These are phyloP conservation scores for Agriotes lineatus DNA, from an alignment of 2,888 invertebrate species.

Conservation along the genomic window DNA sequence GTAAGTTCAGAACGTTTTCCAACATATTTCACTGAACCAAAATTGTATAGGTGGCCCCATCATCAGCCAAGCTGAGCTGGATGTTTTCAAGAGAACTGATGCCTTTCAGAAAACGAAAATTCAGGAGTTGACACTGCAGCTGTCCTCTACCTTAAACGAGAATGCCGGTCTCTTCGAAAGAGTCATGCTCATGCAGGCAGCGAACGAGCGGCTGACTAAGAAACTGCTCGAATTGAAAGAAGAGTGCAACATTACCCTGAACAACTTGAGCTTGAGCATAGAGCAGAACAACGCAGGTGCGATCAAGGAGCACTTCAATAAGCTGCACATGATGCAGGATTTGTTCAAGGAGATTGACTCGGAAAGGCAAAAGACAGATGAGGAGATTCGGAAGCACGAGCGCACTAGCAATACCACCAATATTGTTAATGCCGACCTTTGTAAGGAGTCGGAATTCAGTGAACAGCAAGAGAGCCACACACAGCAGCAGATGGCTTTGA, in stretches of 20 bases:
- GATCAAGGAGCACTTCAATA: conserved; percentile 66
- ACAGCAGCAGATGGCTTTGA: conserved; percentile 76
- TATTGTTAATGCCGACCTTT: conserved; percentile 17
- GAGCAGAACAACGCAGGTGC: conserved; percentile 58
- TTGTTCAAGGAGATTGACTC: conserved; percentile 69
- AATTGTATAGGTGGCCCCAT: conserved; percentile 58
- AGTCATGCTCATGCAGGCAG: conserved; percentile 76
- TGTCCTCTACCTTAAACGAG: conserved; percentile 75
- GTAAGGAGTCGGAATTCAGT: conserved; percentile 65
- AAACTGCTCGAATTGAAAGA: conserved; percentile 73
- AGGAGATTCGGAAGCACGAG: conserved; percentile 65
- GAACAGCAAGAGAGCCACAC: conserved; percentile 77
- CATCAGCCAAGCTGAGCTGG: conserved; percentile 61
- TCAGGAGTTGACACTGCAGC: conserved; percentile 74
- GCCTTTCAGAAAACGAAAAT: conserved; percentile 72
- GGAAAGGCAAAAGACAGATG: conserved; percentile 71
- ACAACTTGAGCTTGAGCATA: conserved; percentile 68
- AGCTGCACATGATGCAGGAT: conserved; percentile 68
- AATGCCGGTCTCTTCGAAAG: conserved; percentile 80
- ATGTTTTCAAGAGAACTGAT: conserved; percentile 71
- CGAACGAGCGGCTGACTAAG: conserved; percentile 75
- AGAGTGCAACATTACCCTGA: conserved; percentile 72
- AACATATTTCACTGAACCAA: too few relatives aligned
- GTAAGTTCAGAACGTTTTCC: too few relatives aligned
- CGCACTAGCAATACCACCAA: conserved; percentile 17